phyloP scores from a whole-genome alignment of 2,797 vertebrate genomes.

The Arctocebus calabarensis region DNA sequence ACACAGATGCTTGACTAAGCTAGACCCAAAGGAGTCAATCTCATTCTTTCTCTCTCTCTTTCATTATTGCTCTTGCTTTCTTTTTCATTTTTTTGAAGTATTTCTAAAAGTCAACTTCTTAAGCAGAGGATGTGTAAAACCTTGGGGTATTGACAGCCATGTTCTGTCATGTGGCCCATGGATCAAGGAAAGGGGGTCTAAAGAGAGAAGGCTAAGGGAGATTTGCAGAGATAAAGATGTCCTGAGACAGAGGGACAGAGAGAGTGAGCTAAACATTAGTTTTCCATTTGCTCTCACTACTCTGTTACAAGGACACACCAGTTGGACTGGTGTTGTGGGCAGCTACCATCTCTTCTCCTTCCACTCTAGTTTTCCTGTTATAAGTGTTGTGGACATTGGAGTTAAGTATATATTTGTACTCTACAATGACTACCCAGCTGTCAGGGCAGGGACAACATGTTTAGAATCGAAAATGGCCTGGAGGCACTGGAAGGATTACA shows the following conservation, averaged over 20 bases:
- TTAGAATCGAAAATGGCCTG: conserved; percentile 70
- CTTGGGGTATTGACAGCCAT: background rate
- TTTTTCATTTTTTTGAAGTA: background rate
- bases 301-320: background rate
- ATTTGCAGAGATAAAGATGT: background rate
- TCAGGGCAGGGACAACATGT: conserved; percentile 61
- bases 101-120: conserved; percentile 6
- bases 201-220: background rate
- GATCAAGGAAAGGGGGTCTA: background rate
- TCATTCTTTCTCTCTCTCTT: background rate
- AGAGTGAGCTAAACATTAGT: background rate
- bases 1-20: background rate
- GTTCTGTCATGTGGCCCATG: background rate
- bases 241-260: background rate
- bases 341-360: conserved; percentile 5
- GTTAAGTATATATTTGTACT: conserved; percentile 73
- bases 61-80: background rate
- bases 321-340: background rate
- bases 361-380: background rate
- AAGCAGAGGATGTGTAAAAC: background rate
- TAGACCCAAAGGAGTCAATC: background rate
- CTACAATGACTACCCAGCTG: conserved; percentile 62
- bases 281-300: background rate
- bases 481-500: conserved; percentile 57
- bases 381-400: conserved; percentile 58